Conservation (phyloP, 2,888 invertebrate genomes). For the Drosophila formosana region DNA sequence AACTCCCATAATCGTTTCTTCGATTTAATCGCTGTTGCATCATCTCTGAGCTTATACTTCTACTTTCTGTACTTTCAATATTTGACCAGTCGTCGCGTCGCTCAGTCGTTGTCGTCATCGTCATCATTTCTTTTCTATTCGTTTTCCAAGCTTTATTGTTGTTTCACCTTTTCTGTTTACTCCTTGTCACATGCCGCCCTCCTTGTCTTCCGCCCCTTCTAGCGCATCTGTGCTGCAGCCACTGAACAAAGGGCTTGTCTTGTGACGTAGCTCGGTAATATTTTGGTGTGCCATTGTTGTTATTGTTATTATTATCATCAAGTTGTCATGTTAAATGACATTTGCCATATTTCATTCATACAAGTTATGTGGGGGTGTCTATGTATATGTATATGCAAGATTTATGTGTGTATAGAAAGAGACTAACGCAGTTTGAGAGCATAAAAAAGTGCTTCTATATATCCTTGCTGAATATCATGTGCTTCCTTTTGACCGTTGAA, state of each 20-base stretch:
- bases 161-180: slow-evolving; percentile 56
- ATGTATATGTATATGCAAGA: slow-evolving; percentile 31
- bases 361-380: slow-evolving; percentile 24
- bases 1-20: slow-evolving; percentile 15
- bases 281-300: slow-evolving; percentile 52
- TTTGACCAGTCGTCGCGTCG: slow-evolving; percentile 24
- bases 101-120: slow-evolving; percentile 10
- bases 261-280: slow-evolving; percentile 26
- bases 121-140: slow-evolving; percentile 34
- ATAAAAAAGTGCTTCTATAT: slow-evolving; percentile 51
- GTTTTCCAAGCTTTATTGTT: slow-evolving; percentile 36
- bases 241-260: slow-evolving; percentile 36
- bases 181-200: slow-evolving; percentile 24
- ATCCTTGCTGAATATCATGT: slow-evolving; percentile 53
- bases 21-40: slow-evolving; percentile 12
- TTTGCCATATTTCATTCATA: slow-evolving; percentile 81
- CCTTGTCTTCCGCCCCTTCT: background rate
- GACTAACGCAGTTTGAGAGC: slow-evolving; percentile 44
- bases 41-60: slow-evolving; percentile 9
- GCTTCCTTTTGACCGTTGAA: slow-evolving; percentile 76
- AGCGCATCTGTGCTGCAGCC: background rate
- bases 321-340: slow-evolving; percentile 83
- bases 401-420: slow-evolving; percentile 42
- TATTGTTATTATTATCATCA: slow-evolving; percentile 79
- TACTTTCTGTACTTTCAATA: slow-evolving; percentile 25